Evolutionary conservation across 2,888 invertebrate genomes (phyloP), one percentile per base, ranked within the genome.

Genomic region (Operophtera brumata): DNA sequence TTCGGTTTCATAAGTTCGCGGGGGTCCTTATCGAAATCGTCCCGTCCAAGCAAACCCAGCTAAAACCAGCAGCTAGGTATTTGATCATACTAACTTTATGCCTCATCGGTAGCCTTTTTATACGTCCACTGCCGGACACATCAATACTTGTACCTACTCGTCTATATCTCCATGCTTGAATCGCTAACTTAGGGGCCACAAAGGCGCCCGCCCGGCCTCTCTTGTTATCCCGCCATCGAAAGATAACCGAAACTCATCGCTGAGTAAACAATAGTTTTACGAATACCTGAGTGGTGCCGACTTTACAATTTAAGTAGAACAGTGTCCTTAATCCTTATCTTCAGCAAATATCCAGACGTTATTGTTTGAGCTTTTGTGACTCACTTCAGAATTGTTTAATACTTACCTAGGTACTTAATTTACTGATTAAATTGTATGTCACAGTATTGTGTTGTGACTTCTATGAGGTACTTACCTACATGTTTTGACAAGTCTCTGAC

Each of bases 201-300:
- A 20, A 62, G 68, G 67, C 66, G 76, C 20, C 20, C 4, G 20
- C 20, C 73, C 75, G 64, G 65, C 62, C 58, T 52, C 63, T 54
- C 54, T 51, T 58, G 61, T 74, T 77, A 77, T 78, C 75, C n/a
- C 69, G 43, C 61, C 67, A 72, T 71, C 66, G 54, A 37, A 49
- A 64, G 70, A 71, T 72, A 70, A 69, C 51, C 48, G 64, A 61
- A 70, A 70, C 56, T 64, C 66, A 66, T 73, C 69, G 72, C 69
- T 40, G 43, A 35, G 42, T 49, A 46, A 57, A 57, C 57, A 57
- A 57, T 53, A 35, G 44, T 49, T 46, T 20, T 41, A 32, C 12
- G 20, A 48, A 12, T 54, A 54, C 47, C 59, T 63, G 63, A 47
- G 47, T 57, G 59, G 53, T 47, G 44, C 28, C 46, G 47, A 14